Conservation (phyloP, 1,140 invertebrate species). For the Atopsyche davidsoni region DNA sequence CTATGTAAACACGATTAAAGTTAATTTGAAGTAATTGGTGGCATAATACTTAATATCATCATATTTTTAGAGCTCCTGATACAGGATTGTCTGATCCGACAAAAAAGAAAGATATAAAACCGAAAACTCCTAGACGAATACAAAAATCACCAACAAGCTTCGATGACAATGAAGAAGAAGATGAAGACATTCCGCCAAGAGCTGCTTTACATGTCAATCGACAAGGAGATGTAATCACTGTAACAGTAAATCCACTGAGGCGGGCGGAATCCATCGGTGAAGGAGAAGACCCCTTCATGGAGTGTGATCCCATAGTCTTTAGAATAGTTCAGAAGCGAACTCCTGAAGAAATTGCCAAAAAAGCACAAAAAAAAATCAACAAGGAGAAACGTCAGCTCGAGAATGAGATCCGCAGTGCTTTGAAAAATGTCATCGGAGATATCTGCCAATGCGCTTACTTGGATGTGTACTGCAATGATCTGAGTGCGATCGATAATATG, state of each 20-base stretch:
- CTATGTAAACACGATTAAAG: too few species aligned
- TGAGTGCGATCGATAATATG: slow-evolving; percentile 42
- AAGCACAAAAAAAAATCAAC: slow-evolving; percentile 41
- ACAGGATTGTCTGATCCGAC: too few species aligned
- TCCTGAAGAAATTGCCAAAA: slow-evolving; percentile 42
- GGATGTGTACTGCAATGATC: slow-evolving; percentile 45
- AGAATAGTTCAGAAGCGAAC: slow-evolving; percentile 50
- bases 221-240: slow-evolving; percentile 49
- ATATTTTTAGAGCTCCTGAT: too few species aligned
- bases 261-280: slow-evolving; percentile 44
- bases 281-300: slow-evolving; percentile 52
- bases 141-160: slow-evolving; percentile 38
- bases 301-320: slow-evolving; percentile 51
- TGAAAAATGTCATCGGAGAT: slow-evolving; percentile 41
- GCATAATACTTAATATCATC: too few species aligned
- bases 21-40: too few species aligned
- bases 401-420: slow-evolving; percentile 41
- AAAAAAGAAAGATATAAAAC: too few species aligned
- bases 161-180: slow-evolving; percentile 8
- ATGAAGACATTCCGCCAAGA: slow-evolving; percentile 35
- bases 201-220: slow-evolving; percentile 51
- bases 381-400: slow-evolving; percentile 42
- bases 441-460: slow-evolving; percentile 47
- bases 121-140: too few species aligned
- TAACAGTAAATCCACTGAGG: slow-evolving; percentile 52